A percentile compares a stretch with the other conserved stretches of the same genome.
These are phyloP conservation scores for Papilio glaucus DNA, from an alignment of 1,140 invertebrate genomes.

Conservation along the genomic window DNA sequence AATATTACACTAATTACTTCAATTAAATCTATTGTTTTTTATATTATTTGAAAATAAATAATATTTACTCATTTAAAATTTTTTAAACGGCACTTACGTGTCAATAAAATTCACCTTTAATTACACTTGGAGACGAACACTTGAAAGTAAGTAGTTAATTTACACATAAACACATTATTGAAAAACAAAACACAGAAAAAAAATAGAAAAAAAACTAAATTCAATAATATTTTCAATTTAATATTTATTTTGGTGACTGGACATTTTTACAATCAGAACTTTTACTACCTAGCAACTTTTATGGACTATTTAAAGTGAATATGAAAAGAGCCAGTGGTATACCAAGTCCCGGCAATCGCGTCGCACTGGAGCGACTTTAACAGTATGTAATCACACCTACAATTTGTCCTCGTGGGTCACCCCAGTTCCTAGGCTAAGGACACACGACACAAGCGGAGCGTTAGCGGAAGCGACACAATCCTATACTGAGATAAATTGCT, in stretches of 20 bases:
- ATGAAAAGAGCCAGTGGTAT: constrained; percentile 48
- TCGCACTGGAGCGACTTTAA: constrained; percentile 74
- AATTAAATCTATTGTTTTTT: not conserved
- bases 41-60: not conserved
- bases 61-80: not conserved
- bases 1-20: no score
- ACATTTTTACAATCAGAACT: not conserved
- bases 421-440: constrained; percentile 63
- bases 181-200: not conserved
- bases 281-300: not conserved
- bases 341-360: constrained; percentile 62
- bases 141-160: not conserved
- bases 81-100: not conserved
- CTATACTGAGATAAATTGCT: constrained; percentile 17
- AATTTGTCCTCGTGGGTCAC: constrained; percentile 78
- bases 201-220: not conserved
- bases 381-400: constrained; percentile 74
- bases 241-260: not conserved
- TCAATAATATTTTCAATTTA: not conserved
- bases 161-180: not conserved
- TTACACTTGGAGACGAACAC: not conserved
- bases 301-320: not conserved
- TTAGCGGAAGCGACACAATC: constrained; percentile 37
- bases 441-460: constrained; percentile 57
- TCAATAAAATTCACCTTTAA: constrained; percentile 3